Base-by-base conservation (phyloP, 2,113 vertebrate genomes). In the Vombatus ursinus region DNA sequence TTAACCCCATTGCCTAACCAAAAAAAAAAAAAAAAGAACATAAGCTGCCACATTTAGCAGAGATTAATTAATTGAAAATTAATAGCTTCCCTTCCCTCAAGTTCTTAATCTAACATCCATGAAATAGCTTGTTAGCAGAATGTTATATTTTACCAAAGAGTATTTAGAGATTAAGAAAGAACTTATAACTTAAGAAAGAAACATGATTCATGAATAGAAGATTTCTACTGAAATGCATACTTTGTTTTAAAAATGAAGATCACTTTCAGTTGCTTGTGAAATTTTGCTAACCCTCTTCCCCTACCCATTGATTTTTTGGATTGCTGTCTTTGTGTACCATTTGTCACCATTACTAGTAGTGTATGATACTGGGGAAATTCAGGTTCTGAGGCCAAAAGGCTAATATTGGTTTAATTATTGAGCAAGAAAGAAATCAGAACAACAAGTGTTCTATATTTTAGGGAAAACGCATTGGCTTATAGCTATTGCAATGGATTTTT, bases 401-500 rank as follows among this genome's bases (percentile, higher is more conserved):
- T 28, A 93, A 92, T 91, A 91, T 52, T 93, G 49, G 57, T 97
- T 94, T 94, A 93, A 52, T 95, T 96, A 50, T 61, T 49, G 26
- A 61, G 52, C 61, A 47, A 57, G 53, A 57, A 24, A 47, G 51
- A 53, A 92, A 54, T 54, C 10, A 48, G 14, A 92, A 54, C 44
- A 61, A 19, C 1, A 95, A 93, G 50, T 31, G 26, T 48, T 50
- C 28, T 50, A 57, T 97, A 44, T 95, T 50, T 50, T 95, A 98
- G 94, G 92, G 90, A 95, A 94, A 89, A 53, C 95, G 95, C 5
- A 11, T 96, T 97, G 95, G 97, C 96, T 96, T 92, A 61, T 96
- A 95, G 94, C 96, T 98, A 97, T 96, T 98, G 96, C 97, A 97
- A 93, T 94, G 96, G 95, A 98, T 3, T 47, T 93, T 90, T 93